Evolutionary conservation across 92 coral and sea anemone genomes (phyloP).

Genomic region (Bergia sp.): DNA sequence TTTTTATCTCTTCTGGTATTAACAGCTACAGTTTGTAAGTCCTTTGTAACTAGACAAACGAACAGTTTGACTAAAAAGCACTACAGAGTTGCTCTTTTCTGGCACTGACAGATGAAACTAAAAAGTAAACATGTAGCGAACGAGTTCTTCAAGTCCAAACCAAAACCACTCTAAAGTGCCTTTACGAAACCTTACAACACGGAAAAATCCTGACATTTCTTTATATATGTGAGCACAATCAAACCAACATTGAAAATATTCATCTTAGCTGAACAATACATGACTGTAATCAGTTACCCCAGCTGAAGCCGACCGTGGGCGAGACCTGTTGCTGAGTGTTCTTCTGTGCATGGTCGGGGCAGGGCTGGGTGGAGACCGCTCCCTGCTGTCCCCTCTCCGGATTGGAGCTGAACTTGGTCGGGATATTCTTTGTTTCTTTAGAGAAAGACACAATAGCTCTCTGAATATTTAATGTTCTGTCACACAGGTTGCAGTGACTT

Average conservation of each 20-base stretch:
- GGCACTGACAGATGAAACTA: no score
- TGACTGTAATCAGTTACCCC: constrained; percentile 3
- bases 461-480: not conserved
- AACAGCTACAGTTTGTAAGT: no score
- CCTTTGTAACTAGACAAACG: no score
- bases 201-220: not conserved
- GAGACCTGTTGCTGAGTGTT: constrained; percentile 16
- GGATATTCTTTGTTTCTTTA: constrained; percentile 72
- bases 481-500: not conserved
- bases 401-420: constrained; percentile 89
- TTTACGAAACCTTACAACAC: not conserved
- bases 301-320: constrained; percentile 27
- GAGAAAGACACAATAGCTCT: not conserved
- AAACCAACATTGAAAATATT: not conserved
- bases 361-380: constrained; percentile 29
- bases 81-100: no score
- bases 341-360: constrained; percentile 9
- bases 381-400: constrained; percentile 36
- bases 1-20: no score
- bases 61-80: no score
- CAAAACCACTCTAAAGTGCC: no score
- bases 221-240: not conserved
- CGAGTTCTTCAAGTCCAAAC: no score
- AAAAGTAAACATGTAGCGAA: no score
- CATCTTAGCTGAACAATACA: not conserved